Conservation (phyloP, 2,888 invertebrate genomes). For the Tipula unca region DNA sequence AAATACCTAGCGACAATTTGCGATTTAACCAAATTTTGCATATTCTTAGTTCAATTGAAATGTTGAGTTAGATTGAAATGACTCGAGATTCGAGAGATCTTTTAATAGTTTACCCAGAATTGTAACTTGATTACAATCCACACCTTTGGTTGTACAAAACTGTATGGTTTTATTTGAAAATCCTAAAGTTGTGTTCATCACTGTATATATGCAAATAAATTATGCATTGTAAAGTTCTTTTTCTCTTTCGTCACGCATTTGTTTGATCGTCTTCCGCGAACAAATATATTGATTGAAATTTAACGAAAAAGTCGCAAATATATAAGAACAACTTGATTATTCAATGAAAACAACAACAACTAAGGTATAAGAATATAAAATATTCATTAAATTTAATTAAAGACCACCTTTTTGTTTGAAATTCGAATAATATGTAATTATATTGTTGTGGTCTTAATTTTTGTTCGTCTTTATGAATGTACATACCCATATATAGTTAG, state of each 20-base stretch:
- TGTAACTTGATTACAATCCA: too few species aligned
- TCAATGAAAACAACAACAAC: background rate
- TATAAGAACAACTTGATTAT: background rate
- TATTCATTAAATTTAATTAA: background rate
- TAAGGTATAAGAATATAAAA: background rate
- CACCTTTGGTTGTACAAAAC: too few species aligned
- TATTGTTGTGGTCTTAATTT: background rate
- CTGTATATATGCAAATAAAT: background rate
- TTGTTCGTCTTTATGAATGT: background rate
- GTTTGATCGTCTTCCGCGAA: background rate
- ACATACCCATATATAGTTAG: background rate
- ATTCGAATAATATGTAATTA: background rate
- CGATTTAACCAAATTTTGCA: too few species aligned
- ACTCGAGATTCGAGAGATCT: too few species aligned
- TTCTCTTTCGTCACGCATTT: background rate
- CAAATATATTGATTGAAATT: background rate
- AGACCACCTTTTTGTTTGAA: background rate
- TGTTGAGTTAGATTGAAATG: too few species aligned
- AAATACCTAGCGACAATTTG: too few species aligned
- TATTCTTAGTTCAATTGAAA: too few species aligned
- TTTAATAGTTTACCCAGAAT: too few species aligned
- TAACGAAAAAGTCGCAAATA: background rate
- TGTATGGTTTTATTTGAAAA: too few species aligned
- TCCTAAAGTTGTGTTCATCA: background rate
- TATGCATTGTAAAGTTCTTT: background rate